phyloP scores from a whole-genome alignment of 2,888 invertebrate genomes.

The Campaea margaritaria region DNA sequence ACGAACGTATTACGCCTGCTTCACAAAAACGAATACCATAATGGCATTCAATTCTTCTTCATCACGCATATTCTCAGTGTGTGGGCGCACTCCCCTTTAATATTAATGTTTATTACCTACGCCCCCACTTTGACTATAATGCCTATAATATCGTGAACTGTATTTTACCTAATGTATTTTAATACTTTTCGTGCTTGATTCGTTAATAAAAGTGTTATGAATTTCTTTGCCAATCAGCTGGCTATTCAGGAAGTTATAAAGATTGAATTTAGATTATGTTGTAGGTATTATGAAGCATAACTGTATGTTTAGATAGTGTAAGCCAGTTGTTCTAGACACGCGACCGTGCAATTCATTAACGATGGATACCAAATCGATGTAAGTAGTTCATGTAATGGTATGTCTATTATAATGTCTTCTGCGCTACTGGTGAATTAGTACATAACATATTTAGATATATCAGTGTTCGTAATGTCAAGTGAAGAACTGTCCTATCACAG shows the following conservation, averaged over 20 bases:
- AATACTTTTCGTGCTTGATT: conserved; percentile 19
- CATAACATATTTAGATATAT: too few relatives aligned
- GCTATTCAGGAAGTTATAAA: background rate
- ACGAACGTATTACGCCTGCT: background rate
- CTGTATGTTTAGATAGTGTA: background rate
- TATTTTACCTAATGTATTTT: conserved; percentile 10
- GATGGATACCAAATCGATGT: too few relatives aligned
- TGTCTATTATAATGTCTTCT: too few relatives aligned
- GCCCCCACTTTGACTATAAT: conserved; percentile 32
- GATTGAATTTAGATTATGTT: conserved; percentile 1
- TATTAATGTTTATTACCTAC: conserved; percentile 38
- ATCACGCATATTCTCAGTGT: conserved; percentile 26
- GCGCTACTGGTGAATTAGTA: too few relatives aligned
- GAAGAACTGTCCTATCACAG: too few relatives aligned
- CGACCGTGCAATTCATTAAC: too few relatives aligned
- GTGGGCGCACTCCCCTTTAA: conserved; percentile 35
- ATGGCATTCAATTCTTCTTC: conserved; percentile 26
- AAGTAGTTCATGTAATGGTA: too few relatives aligned
- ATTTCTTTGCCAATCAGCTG: conserved; percentile 13
- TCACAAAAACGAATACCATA: conserved; percentile 11
- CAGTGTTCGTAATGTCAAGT: too few relatives aligned
- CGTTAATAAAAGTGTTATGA: conserved; percentile 1
- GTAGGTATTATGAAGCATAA: background rate
- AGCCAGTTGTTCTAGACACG: background rate
- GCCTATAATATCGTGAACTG: conserved; percentile 8